Evolutionary conservation across 2,888 invertebrate species (phyloP).

Genomic region (Alitta virens): DNA sequence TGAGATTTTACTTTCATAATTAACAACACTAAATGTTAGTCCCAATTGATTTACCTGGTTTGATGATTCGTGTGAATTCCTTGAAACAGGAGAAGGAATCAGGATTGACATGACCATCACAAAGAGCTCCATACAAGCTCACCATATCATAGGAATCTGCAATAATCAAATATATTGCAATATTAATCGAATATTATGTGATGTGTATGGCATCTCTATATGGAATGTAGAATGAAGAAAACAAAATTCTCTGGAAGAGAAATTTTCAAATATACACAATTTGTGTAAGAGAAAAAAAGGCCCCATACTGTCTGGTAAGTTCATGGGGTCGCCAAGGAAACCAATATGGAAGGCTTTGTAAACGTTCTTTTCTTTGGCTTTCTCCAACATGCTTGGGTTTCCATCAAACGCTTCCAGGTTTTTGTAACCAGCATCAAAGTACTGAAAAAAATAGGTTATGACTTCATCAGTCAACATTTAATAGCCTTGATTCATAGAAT

Average conservation of each 20-base stretch:
- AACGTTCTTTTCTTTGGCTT: not conserved
- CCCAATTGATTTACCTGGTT: not conserved
- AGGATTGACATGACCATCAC: not conserved
- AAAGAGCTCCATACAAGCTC: not conserved
- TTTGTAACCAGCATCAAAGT: not conserved
- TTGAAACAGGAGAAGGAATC: not conserved
- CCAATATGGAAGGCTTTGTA: not conserved
- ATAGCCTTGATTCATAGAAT: too few relatives aligned
- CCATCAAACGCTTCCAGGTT: not conserved
- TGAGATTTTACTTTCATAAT: too few relatives aligned
- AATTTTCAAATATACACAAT: too few relatives aligned
- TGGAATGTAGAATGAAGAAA: too few relatives aligned
- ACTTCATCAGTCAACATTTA: too few relatives aligned
- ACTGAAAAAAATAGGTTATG: too few relatives aligned
- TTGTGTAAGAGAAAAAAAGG: too few relatives aligned
- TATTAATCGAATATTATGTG: too few relatives aligned
- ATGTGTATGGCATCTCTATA: too few relatives aligned
- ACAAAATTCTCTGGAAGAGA: too few relatives aligned
- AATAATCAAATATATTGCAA: too few relatives aligned
- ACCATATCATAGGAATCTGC: not conserved
- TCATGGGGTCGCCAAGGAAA: not conserved
- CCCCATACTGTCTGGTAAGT: not conserved
- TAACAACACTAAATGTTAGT: too few relatives aligned
- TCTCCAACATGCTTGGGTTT: not conserved
- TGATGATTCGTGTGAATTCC: not conserved